Percentiles rank a stretch among this genome's conserved stretches.
Conservation (phyloP, 2,113 vertebrate genomes). For the Ivindomyrus marchei region DNA sequence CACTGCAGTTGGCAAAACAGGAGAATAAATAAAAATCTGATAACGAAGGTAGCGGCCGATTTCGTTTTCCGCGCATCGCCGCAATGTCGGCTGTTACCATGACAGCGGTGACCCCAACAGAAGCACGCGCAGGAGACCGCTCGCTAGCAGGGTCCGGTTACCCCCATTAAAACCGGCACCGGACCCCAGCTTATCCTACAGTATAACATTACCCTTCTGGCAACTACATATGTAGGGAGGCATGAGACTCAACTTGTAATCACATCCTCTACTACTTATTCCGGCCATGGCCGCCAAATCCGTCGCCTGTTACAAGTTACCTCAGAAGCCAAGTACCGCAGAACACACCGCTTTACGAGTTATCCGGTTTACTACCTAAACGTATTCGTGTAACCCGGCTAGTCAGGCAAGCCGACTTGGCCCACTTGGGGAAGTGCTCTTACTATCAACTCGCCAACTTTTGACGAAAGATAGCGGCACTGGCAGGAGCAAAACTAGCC, state of each 20-base stretch:
- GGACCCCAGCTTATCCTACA: background rate
- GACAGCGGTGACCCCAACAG: background rate
- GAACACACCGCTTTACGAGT: background rate
- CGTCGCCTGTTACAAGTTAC: background rate
- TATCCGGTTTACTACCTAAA: background rate
- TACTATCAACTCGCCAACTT: background rate
- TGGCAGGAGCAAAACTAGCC: background rate
- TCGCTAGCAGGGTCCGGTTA: background rate
- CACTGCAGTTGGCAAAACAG: background rate
- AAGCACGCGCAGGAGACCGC: background rate
- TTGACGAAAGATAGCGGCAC: background rate
- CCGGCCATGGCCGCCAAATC: background rate
- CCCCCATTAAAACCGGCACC: background rate
- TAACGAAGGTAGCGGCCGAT: background rate
- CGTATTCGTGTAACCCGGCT: background rate
- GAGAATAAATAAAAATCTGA: background rate
- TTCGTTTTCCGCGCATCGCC: background rate
- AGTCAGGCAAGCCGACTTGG: background rate
- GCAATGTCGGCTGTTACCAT: background rate
- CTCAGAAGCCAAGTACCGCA: background rate
- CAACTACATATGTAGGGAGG: background rate
- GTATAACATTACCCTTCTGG: background rate
- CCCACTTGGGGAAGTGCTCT: background rate
- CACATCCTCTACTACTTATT: background rate
- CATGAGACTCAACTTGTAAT: background rate